Evolutionary conservation across 92 coral and sea anemone species (phyloP), one percentile per base, ranked within the genome.

Genomic region (Pocillopora meandrina): DNA sequence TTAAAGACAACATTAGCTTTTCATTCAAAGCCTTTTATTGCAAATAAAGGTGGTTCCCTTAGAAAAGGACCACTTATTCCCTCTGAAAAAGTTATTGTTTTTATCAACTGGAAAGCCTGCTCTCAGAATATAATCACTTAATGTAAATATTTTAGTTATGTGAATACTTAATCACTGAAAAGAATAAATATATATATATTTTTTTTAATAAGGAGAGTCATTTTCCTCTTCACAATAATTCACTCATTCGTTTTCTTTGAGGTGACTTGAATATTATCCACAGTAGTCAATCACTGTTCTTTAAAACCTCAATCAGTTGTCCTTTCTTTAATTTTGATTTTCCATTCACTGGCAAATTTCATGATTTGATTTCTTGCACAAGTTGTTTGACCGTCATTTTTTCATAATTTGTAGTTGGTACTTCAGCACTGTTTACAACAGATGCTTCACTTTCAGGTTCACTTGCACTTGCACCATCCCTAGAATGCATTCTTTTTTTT

Each of bases 11-110:
- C 15, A 5, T 9, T 65, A 65, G 20, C 26, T 2, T 65, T 65
- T 65, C 69, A 65, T 15, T 19, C 69, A 19, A 65, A 65, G 9
- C 69, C 23, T 65, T 65, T 20, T 18, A 26, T 80, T 80, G 84
- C 33, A 47, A 78, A 78, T 61, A 47, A 34, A 20, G 9, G 26
- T 65, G 84, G 79, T 9, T 35, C 52, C 35, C 31, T 71, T 58
- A 57, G 55, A 26, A 82, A 69, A 57, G 86, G 86, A 52, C 86
- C 85, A 82, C 47, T 71, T 78, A 82, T 82, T 56, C 86, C 86
- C 16, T 9, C 61, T 23, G 79, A 82, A 82, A 71, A 82, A 21
- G 79, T 72, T 56, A 12, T 65, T 36, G 59, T 80, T 12, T 4
- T 16, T 36, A 23, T 80, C 31, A 71, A 71, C 66, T 4, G 79